A percentile compares a stretch with the other conserved stretches of the same genome.
These are phyloP conservation scores for Zosterops japonicus DNA, from an alignment of 2,113 vertebrate genomes.

Conservation along the genomic window DNA sequence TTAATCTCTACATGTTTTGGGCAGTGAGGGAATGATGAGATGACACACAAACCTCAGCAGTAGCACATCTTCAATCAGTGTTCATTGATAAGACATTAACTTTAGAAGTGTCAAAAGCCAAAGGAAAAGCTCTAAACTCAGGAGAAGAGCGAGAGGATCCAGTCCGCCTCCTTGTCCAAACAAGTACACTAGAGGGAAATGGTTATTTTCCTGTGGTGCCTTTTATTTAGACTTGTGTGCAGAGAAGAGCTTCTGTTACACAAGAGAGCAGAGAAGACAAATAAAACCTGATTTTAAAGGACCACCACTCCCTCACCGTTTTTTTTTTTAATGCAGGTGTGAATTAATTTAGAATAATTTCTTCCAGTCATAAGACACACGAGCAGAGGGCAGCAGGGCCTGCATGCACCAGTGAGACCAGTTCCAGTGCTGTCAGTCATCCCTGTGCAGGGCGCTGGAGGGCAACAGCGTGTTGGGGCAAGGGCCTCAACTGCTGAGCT, in stretches of 20 bases:
- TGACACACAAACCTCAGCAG: not conserved
- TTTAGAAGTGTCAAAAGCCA: not conserved
- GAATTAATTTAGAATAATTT: not conserved
- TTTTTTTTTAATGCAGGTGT: not conserved
- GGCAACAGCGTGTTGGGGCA: not conserved
- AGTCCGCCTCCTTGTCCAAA: not conserved
- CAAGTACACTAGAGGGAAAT: not conserved
- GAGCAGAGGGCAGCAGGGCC: not conserved
- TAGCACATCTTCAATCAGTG: not conserved
- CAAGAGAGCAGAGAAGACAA: not conserved
- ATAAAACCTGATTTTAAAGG: slow-evolving; percentile 37
- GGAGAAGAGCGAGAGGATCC: not conserved
- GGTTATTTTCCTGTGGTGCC: not conserved
- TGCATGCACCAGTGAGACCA: not conserved
- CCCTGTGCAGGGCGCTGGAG: not conserved
- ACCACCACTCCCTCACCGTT: not conserved
- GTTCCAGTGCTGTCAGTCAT: not conserved
- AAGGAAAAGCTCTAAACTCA: not conserved
- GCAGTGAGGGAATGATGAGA: not conserved
- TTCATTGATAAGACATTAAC: not conserved
- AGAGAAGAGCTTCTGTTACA: not conserved
- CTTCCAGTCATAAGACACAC: not conserved
- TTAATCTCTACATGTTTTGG: not conserved
- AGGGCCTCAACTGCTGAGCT: not conserved
- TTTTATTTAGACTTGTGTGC: not conserved